Evolutionary conservation across 2,113 vertebrate genomes (phyloP), one percentile per base, ranked within the genome.

Genomic region (Hucho hucho): DNA sequence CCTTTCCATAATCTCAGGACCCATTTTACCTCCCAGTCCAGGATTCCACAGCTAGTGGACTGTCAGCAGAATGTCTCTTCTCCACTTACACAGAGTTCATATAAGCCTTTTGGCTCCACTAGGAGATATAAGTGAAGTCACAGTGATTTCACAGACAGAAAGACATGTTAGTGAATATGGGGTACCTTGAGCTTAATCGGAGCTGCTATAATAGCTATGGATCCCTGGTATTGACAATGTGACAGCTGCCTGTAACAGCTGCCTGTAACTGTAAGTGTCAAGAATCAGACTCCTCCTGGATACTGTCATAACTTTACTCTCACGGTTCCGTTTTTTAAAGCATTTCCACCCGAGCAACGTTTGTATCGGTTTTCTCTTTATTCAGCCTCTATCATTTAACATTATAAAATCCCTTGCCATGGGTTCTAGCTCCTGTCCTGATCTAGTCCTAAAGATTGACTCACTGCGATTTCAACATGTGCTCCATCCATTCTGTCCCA

Each of bases 31-130:
- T 81, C 72, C 43, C 79, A 66, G 69, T 20, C 0, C 78, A 28
- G 28, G 2, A 3, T 46, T 89, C 89, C 81, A 81, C 74, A 71
- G 72, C 76, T 14, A 49, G 47, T 47, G 46, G 67, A 67, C 11
- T 28, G 73, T 73, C 84, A 77, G 64, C 53, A 16, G 76, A 76
- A 71, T 58, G 71, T 70, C 74, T 79, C 72, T 70, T 53, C 75
- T 71, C 14, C 46, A 59, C 20, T 29, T 4, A 22, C 64, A 53
- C 25, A 12, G 37, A 43, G 9, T 43, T 43, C 37, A 43, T 9
- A 3, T 43, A 11, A 43, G 9, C 2, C 2, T 43, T 9, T 43
- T 43, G 37, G 9, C 37, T 43, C 9, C 37, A 2, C 9, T 11
- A 12, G 37, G 37, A 43, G 37, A 11, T 11, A 11, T 43, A 43